Base-by-base conservation (phyloP, 2,888 invertebrate genomes). In the Sclerodermus sp. region DNA sequence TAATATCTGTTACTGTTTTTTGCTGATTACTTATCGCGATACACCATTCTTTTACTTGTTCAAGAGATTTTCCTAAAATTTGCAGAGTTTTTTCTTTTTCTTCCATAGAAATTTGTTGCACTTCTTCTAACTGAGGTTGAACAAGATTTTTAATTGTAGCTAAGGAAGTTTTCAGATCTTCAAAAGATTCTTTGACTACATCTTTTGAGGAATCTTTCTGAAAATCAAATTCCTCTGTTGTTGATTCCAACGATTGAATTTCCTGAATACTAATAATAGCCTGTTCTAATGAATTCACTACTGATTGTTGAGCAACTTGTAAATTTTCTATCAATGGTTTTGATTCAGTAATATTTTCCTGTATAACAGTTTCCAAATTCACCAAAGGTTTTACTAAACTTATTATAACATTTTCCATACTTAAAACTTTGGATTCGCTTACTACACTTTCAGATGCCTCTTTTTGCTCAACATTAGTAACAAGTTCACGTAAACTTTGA, bases 11-110 rank as follows among this genome's bases (percentile, higher is more conserved):
- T 10, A 47, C 41, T 2, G 42, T 4, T 13, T 49, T 49, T 16
- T 41, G 44, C 12, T 49, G 38, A 6, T 13, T 42, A 8, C 44
- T 36, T 10, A 38, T 32, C 0, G 17, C 44, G 0, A 45, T 51
- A 30, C 51, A 57, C 3, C 47, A 36, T 32, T 50, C 42, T 30
- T 49, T 47, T 1, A 57, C 41, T 5, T 54, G 36, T 36, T 57
- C 45, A 0, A 58, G 16, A 6, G 47, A 45, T n/a, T 49, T 49
- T 1, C 81, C 82, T 12, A 82, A 65, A 3, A 77, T 74, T 46
- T 78, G 70, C 31, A 80, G 58, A 5, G 79, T 58, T 14, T 64
- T 60, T 13, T 62, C 39, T 31, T 53, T 56, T 13, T 61, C 52
- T 8, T 43, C 47, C 1, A 8, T 37, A 0, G 48, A n/a, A 1